Evolutionary conservation across 2,888 invertebrate species (phyloP).

Genomic region (Leptodirus hochenwartii): DNA sequence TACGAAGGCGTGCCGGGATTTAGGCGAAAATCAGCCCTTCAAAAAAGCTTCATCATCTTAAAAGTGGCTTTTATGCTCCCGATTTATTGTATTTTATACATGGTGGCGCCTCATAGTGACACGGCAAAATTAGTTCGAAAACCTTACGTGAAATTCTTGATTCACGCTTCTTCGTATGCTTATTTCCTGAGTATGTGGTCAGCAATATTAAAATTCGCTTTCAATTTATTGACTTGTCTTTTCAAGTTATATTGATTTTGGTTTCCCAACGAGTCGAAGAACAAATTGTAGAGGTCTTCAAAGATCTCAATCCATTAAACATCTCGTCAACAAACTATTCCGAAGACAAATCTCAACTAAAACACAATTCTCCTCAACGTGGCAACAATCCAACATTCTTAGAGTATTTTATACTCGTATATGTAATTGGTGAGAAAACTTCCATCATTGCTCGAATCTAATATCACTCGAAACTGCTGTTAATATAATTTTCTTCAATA

Average conservation of each 20-base stretch:
- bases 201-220: too few relatives aligned
- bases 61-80: conserved; percentile 74
- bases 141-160: conserved; percentile 93
- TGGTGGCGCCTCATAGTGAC: conserved; percentile 64
- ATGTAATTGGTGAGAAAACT: conserved; percentile 50
- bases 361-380: conserved; percentile 38
- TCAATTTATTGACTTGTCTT: conserved; percentile 4
- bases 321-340: too few relatives aligned
- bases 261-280: conserved; percentile 83
- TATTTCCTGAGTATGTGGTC: conserved; percentile 80
- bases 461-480: background rate
- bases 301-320: too few relatives aligned
- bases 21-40: conserved; percentile 55
- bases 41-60: conserved; percentile 47
- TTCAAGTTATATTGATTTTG: conserved; percentile 70
- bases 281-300: conserved; percentile 48
- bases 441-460: background rate
- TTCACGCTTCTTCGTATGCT: conserved; percentile 84
- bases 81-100: conserved; percentile 67
- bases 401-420: conserved; percentile 67
- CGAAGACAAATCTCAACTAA: conserved; percentile 42
- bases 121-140: conserved; percentile 73
- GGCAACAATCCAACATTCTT: conserved; percentile 73
- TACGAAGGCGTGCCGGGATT: conserved; percentile 92
- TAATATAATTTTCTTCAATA: too few relatives aligned